These are phyloP conservation scores for Rhabdomys dilectus DNA, from an alignment of 2,113 vertebrate genomes.

Conservation along the genomic window DNA sequence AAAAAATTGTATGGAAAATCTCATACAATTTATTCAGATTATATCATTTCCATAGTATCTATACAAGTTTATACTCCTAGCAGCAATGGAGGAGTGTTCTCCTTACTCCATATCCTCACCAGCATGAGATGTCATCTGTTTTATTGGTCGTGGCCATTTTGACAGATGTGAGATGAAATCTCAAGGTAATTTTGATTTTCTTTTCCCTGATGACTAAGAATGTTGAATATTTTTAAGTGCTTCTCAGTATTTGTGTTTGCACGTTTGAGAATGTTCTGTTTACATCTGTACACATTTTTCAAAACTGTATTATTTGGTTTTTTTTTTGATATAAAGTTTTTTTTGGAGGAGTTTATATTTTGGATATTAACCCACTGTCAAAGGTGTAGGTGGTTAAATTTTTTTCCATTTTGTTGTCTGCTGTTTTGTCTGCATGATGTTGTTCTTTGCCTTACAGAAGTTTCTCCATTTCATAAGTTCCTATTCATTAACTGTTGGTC, in stretches of 20 bases:
- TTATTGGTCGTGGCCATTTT: background rate
- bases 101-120: background rate
- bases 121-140: background rate
- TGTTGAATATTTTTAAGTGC: background rate
- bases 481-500: background rate
- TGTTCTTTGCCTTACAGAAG: background rate
- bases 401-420: background rate
- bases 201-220: background rate
- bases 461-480: background rate
- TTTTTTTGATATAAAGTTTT: background rate
- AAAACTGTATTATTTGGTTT: background rate
- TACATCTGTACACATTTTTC: background rate
- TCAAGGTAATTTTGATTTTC: background rate
- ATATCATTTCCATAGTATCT: background rate
- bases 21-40: background rate
- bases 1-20: too few relatives aligned
- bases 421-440: background rate
- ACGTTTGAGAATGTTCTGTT: background rate
- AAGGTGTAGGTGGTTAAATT: background rate
- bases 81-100: background rate
- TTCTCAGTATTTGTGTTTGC: background rate
- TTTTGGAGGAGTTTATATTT: background rate
- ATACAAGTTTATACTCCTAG: background rate
- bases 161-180: background rate
- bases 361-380: background rate